Percentiles rank a stretch among this genome's conserved stretches.
These are phyloP conservation scores for Ornithoptera alexandrae DNA, from an alignment of 2,888 invertebrate genomes.

Conservation along the genomic window DNA sequence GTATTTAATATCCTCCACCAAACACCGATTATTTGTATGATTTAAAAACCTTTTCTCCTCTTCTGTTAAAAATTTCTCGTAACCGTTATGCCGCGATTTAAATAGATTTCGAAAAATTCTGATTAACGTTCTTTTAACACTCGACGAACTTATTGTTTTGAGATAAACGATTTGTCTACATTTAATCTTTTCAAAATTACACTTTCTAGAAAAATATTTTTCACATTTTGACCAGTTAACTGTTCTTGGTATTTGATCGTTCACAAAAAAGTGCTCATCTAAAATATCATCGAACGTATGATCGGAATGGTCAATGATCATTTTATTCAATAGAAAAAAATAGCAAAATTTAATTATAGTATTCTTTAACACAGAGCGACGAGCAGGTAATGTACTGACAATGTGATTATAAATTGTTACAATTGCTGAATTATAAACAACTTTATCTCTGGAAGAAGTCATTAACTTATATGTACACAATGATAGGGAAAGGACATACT, in stretches of 20 bases:
- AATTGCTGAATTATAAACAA: conserved; percentile 50
- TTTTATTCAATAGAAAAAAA: conserved; percentile 15
- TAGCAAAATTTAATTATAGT: background rate
- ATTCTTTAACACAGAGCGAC: conserved; percentile 1
- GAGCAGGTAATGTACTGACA: conserved; percentile 25
- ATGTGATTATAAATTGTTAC: conserved; percentile 37
- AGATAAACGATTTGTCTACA: conserved; percentile 46
- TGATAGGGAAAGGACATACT: conserved; percentile 33
- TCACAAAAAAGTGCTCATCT: conserved; percentile 39
- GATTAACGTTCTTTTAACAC: conserved; percentile 61
- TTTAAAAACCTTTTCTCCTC: conserved; percentile 84
- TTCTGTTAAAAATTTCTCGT: conserved; percentile 83
- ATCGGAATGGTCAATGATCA: conserved; percentile 33
- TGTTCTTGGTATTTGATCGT: conserved; percentile 33
- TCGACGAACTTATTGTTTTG: conserved; percentile 58
- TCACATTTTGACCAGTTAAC: conserved; percentile 57
- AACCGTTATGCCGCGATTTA: conserved; percentile 76
- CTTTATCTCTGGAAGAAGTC: conserved; percentile 61
- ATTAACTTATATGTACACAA: conserved; percentile 52
- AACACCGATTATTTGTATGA: conserved; percentile 41
- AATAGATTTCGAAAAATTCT: conserved; percentile 64
- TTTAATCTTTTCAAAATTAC: conserved; percentile 50
- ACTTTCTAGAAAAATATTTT: conserved; percentile 50
- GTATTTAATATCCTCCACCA: conserved; percentile 64
- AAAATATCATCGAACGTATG: conserved; percentile 37